Conservation (phyloP, 1,140 invertebrate genomes). For the Coelopa frigida region DNA sequence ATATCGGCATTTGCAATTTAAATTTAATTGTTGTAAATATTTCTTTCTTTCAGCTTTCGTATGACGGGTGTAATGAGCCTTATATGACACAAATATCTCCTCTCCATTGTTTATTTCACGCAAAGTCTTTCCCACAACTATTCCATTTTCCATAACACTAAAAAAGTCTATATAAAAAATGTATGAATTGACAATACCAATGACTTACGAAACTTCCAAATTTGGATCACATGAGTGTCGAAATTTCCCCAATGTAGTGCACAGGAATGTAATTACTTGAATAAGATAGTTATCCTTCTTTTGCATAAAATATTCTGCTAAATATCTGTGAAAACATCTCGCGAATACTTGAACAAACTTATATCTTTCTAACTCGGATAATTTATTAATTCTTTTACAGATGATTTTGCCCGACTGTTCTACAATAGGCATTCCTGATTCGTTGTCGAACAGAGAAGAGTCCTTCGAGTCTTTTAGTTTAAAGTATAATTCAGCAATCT, state of each 20-base stretch:
- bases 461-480: neutral
- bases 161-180: no score
- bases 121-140: slow-evolving; percentile 4
- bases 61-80: slow-evolving; percentile 1
- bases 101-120: slow-evolving; percentile 7
- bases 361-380: neutral
- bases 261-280: neutral
- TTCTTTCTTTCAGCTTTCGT: neutral
- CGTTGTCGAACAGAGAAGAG: neutral
- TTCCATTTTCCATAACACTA: slow-evolving; percentile 9
- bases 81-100: slow-evolving; percentile 7
- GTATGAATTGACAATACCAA: neutral
- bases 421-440: neutral
- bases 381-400: neutral
- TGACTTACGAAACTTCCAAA: slow-evolving; percentile 9
- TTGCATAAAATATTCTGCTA: slow-evolving; percentile 5
- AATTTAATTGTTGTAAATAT: neutral
- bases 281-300: neutral
- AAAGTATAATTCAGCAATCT: slow-evolving; percentile 8
- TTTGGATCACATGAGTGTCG: slow-evolving; percentile 9
- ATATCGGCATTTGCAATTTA: slow-evolving; percentile 6
- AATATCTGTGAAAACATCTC: slow-evolving; percentile 7
- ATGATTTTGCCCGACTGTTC: neutral
- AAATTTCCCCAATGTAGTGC: slow-evolving; percentile 4
- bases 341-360: slow-evolving; percentile 5